Evolutionary conservation across 2,888 invertebrate genomes (phyloP), one percentile per base, ranked within the genome.

Genomic region (Hemithea aestivaria): DNA sequence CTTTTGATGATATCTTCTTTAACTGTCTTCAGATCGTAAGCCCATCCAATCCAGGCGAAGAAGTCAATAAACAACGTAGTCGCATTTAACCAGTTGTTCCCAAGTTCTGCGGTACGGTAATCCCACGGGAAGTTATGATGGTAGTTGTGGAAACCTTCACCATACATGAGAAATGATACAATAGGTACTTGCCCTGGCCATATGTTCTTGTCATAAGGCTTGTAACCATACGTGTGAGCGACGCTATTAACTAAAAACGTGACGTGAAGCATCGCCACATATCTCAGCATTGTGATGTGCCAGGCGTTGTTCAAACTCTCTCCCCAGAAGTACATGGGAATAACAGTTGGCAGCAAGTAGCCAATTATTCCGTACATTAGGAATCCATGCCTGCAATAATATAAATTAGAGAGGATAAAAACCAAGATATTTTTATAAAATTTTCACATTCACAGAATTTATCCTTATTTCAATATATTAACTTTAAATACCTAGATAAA

Each of bases 161-260:
- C 74, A 2, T 59, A 43, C 0, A 65, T 47, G 0, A 48, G 20
- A 0, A 70, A 2, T 1, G 62, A 53, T 1, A 66, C 60, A 0
- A 40, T 6, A 0, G 48, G 3, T 21, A 63, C 73, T 40, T 77
- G 62, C 0, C 46, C 45, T 1, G 77, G 61, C 10, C 47, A 6
- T 10, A 77, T 65, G 4, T 33, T 50, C 48, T 60, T 69, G 39
- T 91, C 79, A 34, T 87, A 88, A 16, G 87, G 82, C 31, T 70
- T 76, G 25, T 68, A 60, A 1, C 87, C 87, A 71, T 73, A 87
- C 16, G 73, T n/a, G n/a, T n/a, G n/a, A n/a, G n/a, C n/a, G n/a
- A n/a, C n/a, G n/a, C n/a, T n/a, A n/a, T n/a, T n/a, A 1, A 92
- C 90, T 7, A 89, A 68, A 87, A 91, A 92, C 0, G 91, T 91